A percentile compares a stretch with the other conserved stretches of the same genome.
Evolutionary conservation across 2,888 invertebrate species (phyloP).

Genomic region (Charanyca ferruginea): DNA sequence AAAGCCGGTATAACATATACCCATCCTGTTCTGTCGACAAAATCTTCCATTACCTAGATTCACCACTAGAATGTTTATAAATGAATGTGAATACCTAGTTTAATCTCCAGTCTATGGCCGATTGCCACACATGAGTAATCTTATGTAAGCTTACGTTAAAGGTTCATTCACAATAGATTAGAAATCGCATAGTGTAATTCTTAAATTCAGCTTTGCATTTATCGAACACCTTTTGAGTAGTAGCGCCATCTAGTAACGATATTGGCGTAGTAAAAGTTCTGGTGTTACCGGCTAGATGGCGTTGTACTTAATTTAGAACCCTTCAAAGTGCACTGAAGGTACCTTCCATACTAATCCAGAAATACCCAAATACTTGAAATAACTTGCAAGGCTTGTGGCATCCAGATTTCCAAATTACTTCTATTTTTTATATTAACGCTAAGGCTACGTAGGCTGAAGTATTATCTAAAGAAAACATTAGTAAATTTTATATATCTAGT

Average conservation of each 20-base stretch:
- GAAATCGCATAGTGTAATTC: conserved; percentile 58
- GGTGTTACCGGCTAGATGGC: conserved; percentile 48
- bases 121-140: conserved; percentile 49
- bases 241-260: conserved; percentile 50
- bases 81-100: conserved; percentile 10
- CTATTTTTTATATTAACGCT: too few species aligned
- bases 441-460: too few species aligned
- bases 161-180: conserved; percentile 57
- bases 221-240: conserved; percentile 38
- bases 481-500: neutral
- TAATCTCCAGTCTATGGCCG: conserved; percentile 30
- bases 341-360: too few species aligned
- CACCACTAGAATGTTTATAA: neutral
- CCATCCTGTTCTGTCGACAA: conserved; percentile 7
- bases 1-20: neutral
- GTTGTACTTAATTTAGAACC: conserved; percentile 34
- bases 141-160: conserved; percentile 53
- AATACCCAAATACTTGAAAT: too few species aligned
- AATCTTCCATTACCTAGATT: conserved; percentile 35
- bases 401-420: too few species aligned
- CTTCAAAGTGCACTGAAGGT: neutral
- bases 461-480: too few species aligned
- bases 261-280: conserved; percentile 6
- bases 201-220: conserved; percentile 43
- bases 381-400: too few species aligned